Percentiles rank a stretch among this genome's conserved stretches.
Conservation (phyloP, 2,797 vertebrate genomes). For the Rhincodon typus region DNA sequence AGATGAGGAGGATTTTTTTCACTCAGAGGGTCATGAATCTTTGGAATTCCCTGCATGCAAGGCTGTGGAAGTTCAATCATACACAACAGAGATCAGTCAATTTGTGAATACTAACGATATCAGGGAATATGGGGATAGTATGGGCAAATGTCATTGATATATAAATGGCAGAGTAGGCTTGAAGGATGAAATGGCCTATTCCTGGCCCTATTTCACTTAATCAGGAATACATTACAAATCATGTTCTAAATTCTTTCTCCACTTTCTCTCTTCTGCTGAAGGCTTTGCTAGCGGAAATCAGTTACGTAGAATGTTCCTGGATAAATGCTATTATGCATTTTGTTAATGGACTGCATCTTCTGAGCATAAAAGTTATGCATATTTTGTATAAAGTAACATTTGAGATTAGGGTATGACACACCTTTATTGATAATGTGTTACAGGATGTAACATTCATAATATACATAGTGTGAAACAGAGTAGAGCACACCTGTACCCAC, state of each 20-base stretch:
- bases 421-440: not conserved
- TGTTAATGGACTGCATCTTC: not conserved
- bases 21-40: too few species aligned
- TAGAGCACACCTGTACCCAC: not conserved
- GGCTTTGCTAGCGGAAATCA: not conserved
- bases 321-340: not conserved
- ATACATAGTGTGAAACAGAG: not conserved
- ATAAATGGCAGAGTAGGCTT: too few species aligned
- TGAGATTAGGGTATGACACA: not conserved
- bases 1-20: too few species aligned
- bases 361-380: not conserved
- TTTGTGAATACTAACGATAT: too few species aligned
- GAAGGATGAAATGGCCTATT: too few species aligned
- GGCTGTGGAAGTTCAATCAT: too few species aligned
- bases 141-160: too few species aligned
- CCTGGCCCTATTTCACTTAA: not conserved
- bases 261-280: not conserved
- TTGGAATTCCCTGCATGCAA: too few species aligned
- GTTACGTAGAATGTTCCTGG: not conserved
- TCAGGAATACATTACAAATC: not conserved
- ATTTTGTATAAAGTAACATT: not conserved
- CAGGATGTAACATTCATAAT: not conserved
- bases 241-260: not conserved
- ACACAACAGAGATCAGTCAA: too few species aligned
- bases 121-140: too few species aligned